A percentile compares a stretch with the other conserved stretches of the same genome.
Evolutionary conservation across 2,113 vertebrate genomes (phyloP).

Genomic region (human): GRCh38 chr17:4875001-4875500

Average conservation of each 20-base stretch:
- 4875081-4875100: neutral
- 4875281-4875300: neutral
- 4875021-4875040: neutral
- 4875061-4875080: neutral
- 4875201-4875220: neutral
- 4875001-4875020: neutral
- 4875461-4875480: too few relatives aligned
- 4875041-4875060: neutral
- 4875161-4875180: neutral
- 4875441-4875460: too few relatives aligned
- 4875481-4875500: too few relatives aligned
- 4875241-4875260: neutral
- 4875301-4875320: neutral
- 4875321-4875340: neutral
- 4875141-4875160: neutral
- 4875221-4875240: neutral
- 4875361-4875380: neutral
- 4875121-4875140: neutral
- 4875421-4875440: too few relatives aligned
- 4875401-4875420: neutral
- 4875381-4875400: neutral
- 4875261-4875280: neutral
- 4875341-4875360: neutral
- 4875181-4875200: neutral
- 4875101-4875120: neutral